Base-by-base conservation (phyloP, 2,113 vertebrate species). In the Amphiprion percula region DNA sequence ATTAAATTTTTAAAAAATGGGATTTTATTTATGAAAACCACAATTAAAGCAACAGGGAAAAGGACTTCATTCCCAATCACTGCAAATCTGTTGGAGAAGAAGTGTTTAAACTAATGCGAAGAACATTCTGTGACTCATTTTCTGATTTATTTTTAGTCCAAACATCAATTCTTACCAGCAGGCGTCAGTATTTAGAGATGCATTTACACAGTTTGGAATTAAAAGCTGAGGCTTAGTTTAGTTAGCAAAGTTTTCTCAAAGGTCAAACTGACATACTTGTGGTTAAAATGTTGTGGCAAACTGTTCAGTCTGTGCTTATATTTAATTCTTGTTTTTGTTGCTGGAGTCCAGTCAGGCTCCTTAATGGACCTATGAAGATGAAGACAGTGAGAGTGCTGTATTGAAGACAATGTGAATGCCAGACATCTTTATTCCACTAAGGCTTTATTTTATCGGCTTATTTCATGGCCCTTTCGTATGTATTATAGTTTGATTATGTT, bases 351-450 rank as follows among this genome's bases (percentile, higher is more conserved):
- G 50, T 80, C 62, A 39, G 82, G 58, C 80, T 90, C 21, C 0
- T 58, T 71, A 24, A 62, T 64, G 87, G 89, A 88, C 91, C 82
- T 87, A 79, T 76, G 0, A 9, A 83, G 74, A 83, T 62, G 33
- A 61, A 80, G 65, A 76, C 49, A 37, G 44, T 46, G 0, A 46
- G 21, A 46, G 50, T 53, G 73, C 78, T 73, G 33, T 74, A 58
- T 33, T 80, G 46, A 88, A 83, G 70, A 87, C 77, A 10, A 74
- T 65, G 69, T 79, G 79, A 89, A 89, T 84, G 85, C 74, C 77
- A 68, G 65, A 73, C 54, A 52, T 76, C 46, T 87, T 85, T 30
- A 24, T 53, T 16, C 30, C 21, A 69, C 44, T 23, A 47, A 78
- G 58, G 61, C 30, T 88, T 88, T 73, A 52, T 81, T 75, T 79